phyloP scores from a whole-genome alignment of 2,113 vertebrate genomes.

The Grammomys surdaster region DNA sequence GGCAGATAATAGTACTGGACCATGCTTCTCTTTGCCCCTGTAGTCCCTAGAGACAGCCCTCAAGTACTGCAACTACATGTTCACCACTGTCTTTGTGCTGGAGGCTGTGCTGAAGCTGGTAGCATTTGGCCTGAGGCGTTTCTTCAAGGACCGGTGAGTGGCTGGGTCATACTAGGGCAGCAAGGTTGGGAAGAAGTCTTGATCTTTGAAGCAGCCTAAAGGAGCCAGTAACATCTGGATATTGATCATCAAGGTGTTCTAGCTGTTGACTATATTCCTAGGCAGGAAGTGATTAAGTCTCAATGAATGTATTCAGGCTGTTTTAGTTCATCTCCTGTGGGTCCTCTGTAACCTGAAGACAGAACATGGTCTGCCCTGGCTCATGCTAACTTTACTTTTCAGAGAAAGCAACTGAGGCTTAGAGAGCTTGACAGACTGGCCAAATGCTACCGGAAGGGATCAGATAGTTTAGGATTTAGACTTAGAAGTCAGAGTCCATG shows the following conservation, averaged over 20 bases:
- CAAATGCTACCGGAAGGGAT: not conserved
- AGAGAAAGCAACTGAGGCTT: not conserved
- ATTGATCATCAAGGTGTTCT: not conserved
- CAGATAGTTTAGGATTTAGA: not conserved
- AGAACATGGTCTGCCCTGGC: not conserved
- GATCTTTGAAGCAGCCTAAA: not conserved
- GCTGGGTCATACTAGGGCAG: not conserved
- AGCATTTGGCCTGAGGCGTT: constrained; percentile 96
- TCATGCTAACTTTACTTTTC: not conserved
- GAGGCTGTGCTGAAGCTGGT: constrained; percentile 96
- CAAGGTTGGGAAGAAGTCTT: not conserved
- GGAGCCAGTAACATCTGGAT: not conserved
- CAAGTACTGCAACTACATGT: constrained; percentile 99
- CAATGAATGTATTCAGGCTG: not conserved
- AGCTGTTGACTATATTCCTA: not conserved
- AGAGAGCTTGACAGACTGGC: not conserved
- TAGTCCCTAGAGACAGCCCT: constrained; percentile 97
- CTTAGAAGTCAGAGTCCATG: constrained; percentile 9
- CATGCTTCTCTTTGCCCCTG: constrained; percentile 62
- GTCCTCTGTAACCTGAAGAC: not conserved
- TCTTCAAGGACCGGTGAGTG: constrained; percentile 98
- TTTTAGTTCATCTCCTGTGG: not conserved
- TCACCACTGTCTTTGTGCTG: constrained; percentile 98
- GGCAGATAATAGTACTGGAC: not conserved
- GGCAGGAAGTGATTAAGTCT: not conserved